Percentiles rank a stretch among this genome's conserved stretches.
Conservation (phyloP, 2,888 invertebrate genomes). For the Cheilosia vulpina region DNA sequence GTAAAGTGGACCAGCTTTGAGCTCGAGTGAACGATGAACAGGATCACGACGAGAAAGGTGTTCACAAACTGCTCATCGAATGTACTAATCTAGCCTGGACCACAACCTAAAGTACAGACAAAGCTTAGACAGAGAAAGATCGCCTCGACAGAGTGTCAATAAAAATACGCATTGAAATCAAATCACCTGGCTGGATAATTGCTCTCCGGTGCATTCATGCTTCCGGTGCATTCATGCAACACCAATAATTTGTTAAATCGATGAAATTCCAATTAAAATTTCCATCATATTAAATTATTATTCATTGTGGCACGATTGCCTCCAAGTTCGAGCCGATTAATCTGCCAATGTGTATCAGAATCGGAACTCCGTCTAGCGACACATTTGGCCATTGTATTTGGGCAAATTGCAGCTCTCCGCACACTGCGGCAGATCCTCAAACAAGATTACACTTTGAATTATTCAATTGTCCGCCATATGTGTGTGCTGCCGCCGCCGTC, state of each 20-base stretch:
- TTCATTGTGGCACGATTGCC: conserved; percentile 51
- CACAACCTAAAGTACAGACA: too few species aligned
- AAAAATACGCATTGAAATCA: conserved; percentile 10
- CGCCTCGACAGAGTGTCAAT: conserved; percentile 2
- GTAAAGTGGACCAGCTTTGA: too few species aligned
- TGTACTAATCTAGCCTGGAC: too few species aligned
- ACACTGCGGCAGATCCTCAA: conserved; percentile 40
- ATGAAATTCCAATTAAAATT: conserved; percentile 66
- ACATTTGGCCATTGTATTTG: conserved; percentile 46
- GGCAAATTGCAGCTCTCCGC: conserved; percentile 14
- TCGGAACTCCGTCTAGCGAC: conserved; percentile 10
- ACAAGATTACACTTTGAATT: conserved; percentile 70
- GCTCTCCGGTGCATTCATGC: conserved; percentile 29
- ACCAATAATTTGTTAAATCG: conserved; percentile 21
- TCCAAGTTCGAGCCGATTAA: conserved; percentile 45
- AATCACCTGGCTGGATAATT: conserved; percentile 43
- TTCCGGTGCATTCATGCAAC: conserved; percentile 21
- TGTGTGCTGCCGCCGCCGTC: conserved; percentile 30
- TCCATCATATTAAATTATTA: conserved; percentile 59
- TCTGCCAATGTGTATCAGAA: conserved; percentile 57
- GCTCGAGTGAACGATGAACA: too few species aligned
- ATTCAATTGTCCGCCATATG: conserved; percentile 65
- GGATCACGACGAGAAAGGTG: too few species aligned
- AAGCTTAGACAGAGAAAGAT: too few species aligned
- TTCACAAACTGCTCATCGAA: too few species aligned